Conservation (phyloP, 2,888 invertebrate species). For the Polydrusus cervinus region DNA sequence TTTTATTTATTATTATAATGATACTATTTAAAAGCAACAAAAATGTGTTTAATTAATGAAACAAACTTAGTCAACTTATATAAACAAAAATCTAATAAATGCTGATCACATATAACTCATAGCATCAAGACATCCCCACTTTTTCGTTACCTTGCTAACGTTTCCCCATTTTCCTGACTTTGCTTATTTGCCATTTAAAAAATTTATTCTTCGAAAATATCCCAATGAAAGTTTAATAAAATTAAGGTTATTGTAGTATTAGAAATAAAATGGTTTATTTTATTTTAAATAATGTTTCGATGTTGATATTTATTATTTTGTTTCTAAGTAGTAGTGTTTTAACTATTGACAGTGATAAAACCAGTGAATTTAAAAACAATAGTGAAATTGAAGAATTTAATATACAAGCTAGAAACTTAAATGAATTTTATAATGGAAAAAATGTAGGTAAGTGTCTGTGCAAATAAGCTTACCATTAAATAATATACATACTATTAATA, state of each 20-base stretch:
- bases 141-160: not conserved
- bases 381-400: not conserved
- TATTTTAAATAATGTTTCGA: not conserved
- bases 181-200: constrained; percentile 19
- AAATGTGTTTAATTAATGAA: constrained; percentile 6
- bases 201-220: constrained; percentile 11
- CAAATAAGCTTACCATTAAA: not conserved
- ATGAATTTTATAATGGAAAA: not conserved
- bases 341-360: not conserved
- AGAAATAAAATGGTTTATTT: constrained; percentile 6
- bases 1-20: not conserved
- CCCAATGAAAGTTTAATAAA: not conserved
- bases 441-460: constrained; percentile 1
- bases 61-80: constrained; percentile 18
- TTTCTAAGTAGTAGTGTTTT: not conserved
- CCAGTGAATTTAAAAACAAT: not conserved
- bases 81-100: constrained; percentile 9
- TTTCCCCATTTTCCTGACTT: constrained; percentile 11
- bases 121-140: constrained; percentile 8
- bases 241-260: constrained; percentile 3
- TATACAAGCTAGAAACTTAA: not conserved
- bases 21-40: not conserved
- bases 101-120: constrained; percentile 5
- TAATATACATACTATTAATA: too few species aligned
- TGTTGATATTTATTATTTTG: not conserved